Evolutionary conservation across 92 coral and sea anemone species (phyloP).

Genomic region (Porites rus): DNA sequence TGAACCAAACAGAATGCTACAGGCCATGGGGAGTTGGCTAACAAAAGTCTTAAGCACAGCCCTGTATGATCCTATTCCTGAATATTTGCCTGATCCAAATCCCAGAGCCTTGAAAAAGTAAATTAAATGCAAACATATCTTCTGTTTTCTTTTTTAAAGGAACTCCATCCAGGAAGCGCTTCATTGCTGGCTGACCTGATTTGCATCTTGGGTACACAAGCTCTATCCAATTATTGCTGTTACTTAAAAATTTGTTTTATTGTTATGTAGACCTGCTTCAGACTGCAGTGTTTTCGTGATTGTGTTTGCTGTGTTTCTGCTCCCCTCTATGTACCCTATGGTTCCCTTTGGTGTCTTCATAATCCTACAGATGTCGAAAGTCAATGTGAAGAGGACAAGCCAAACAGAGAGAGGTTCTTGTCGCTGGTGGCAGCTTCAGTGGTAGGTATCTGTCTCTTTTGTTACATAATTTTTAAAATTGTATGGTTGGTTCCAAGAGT

Average conservation of each 20-base stretch:
- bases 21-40: not conserved
- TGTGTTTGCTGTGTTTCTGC: conserved; percentile 74
- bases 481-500: not conserved
- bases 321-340: conserved; percentile 71
- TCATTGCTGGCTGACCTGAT: conserved; percentile 95
- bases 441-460: conserved; percentile 51
- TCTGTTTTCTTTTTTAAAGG: conserved; percentile 56
- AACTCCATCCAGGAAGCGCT: conserved; percentile 70
- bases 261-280: conserved; percentile 40
- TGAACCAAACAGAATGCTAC: no score
- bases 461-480: not conserved
- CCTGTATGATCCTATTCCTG: not conserved
- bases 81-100: not conserved
- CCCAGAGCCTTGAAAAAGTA: no score
- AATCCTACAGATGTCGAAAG: conserved; percentile 97
- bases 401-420: conserved; percentile 84
- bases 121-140: not conserved
- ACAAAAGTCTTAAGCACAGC: not conserved
- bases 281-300: conserved; percentile 65
- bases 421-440: conserved; percentile 89
- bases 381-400: conserved; percentile 92
- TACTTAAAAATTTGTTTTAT: conserved; percentile 41
- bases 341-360: conserved; percentile 73
- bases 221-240: conserved; percentile 68
- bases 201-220: conserved; percentile 97